These are phyloP conservation scores for Hybos culiciformis DNA, from an alignment of 2,888 invertebrate genomes.

Conservation along the genomic window DNA sequence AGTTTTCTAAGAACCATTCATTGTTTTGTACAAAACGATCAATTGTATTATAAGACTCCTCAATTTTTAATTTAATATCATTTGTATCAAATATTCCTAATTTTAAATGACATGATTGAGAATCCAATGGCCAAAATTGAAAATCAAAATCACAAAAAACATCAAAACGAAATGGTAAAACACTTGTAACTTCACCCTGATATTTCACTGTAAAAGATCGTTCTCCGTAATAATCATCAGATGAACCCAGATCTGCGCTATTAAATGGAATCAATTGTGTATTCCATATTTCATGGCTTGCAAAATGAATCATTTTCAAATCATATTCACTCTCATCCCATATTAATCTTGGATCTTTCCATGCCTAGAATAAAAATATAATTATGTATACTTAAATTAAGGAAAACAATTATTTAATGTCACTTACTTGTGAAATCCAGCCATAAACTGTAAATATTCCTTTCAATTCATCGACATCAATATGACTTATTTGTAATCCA, in stretches of 20 bases:
- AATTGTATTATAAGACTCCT: conserved; percentile 14
- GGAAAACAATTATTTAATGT: no score
- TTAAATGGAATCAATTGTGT: conserved; percentile 60
- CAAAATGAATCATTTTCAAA: conserved; percentile 44
- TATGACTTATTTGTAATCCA: conserved; percentile 46
- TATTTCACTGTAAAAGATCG: conserved; percentile 18
- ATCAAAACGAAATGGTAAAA: conserved; percentile 52
- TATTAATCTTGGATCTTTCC: conserved; percentile 56
- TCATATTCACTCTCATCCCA: conserved; percentile 58
- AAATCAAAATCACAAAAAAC: conserved; percentile 52
- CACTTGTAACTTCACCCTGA: conserved; percentile 47
- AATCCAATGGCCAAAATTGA: conserved; percentile 60
- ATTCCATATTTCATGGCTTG: conserved; percentile 62
- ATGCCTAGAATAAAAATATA: no score
- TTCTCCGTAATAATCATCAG: conserved; percentile 34
- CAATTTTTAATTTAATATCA: conserved; percentile 42
- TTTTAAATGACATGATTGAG: conserved; percentile 49
- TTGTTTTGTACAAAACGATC: conserved; percentile 25
- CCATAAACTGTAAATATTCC: conserved; percentile 45
- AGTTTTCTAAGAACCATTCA: conserved; percentile 35
- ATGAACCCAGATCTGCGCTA: conserved; percentile 46
- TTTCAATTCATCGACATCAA: conserved; percentile 49
- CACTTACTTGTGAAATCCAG: conserved; percentile 48
- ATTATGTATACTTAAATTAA: no score
- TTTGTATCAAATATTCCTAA: conserved; percentile 62